Base-by-base conservation (phyloP, 2,797 vertebrate species). In the Todus mexicanus region DNA sequence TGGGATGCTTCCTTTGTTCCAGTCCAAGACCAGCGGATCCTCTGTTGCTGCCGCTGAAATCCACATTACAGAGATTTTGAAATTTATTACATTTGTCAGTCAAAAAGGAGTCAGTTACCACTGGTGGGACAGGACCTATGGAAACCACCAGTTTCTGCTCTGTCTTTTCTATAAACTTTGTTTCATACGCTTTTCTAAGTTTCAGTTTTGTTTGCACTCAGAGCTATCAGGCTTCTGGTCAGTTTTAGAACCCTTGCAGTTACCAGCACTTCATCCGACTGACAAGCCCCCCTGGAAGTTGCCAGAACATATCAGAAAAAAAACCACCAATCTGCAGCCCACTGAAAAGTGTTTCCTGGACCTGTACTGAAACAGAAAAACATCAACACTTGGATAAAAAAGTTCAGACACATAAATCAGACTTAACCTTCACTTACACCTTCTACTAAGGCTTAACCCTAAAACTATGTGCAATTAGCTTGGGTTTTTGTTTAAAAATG, bases 401-500 rank as follows among this genome's bases (percentile, higher is more conserved):
- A 19, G 33, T 84, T 91, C 48, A 71, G 63, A 88, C 50, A 72
- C 7, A 3, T 66, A 75, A 80, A 95, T 92, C 87, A 91, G 57
- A 81, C 48, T 90, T 91, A 89, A 88, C 89, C 73, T 51, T 91
- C 69, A 86, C 82, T 68, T 88, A 48, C 33, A 89, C 82, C 81
- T 92, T 81, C 79, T 89, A 23, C 86, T 86, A 93, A 88, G 63
- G 48, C 60, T 89, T 57, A 91, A 89, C 89, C 47, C n/a, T 92
- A 78, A 84, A 96, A 56, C 87, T 84, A 6, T 74, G n/a, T 84
- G 74, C 53, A 94, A 56, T 93, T 91, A 95, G 45, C 79, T 84
- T 82, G 50, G 45, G 84, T 89, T 95, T 93, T 84, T 70, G 94
- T 94, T 95, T 96, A 87, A 95, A 93, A 94, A 89, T 25, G 77